Conservation (phyloP, 2,888 invertebrate species). For the Cryptocephalus moraei region DNA sequence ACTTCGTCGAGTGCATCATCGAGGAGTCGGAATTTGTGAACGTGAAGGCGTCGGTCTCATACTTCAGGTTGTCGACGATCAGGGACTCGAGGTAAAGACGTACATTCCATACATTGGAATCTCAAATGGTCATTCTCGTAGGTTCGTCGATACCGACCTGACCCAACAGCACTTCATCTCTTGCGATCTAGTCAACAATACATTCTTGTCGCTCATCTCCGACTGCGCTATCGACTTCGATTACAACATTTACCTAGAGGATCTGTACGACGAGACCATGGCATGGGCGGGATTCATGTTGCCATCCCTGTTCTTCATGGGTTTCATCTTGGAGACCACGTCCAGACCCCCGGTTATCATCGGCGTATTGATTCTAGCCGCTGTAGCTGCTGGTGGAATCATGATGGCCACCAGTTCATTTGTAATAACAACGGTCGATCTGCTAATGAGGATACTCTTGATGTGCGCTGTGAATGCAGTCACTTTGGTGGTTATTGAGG, state of each 20-base stretch:
- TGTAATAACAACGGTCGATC: slow-evolving; percentile 30
- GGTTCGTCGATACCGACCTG: slow-evolving; percentile 61
- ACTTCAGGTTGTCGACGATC: slow-evolving; percentile 52
- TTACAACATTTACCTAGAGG: slow-evolving; percentile 49
- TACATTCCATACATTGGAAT: background rate
- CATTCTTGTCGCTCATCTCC: slow-evolving; percentile 35
- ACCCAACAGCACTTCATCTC: slow-evolving; percentile 48
- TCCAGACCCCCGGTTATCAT: slow-evolving; percentile 30
- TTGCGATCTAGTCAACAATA: slow-evolving; percentile 48
- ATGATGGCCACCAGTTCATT: slow-evolving; percentile 40
- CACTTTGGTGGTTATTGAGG: slow-evolving; percentile 43
- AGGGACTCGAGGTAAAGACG: slow-evolving; percentile 49
- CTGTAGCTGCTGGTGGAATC: slow-evolving; percentile 42
- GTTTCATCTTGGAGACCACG: slow-evolving; percentile 30
- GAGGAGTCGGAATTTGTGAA: slow-evolving; percentile 58
- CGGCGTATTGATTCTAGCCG: slow-evolving; percentile 33
- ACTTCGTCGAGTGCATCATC: slow-evolving; percentile 61
- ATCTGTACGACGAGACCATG: slow-evolving; percentile 34
- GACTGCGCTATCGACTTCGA: slow-evolving; percentile 41
- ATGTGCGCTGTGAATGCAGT: slow-evolving; percentile 43
- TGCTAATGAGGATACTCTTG: slow-evolving; percentile 39
- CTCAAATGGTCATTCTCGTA: slow-evolving; percentile 23
- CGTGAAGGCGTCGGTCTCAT: slow-evolving; percentile 59
- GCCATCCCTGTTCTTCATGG: slow-evolving; percentile 36
- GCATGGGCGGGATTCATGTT: slow-evolving; percentile 39